Percentiles rank a stretch among this genome's conserved stretches.
Conservation (phyloP, 2,888 invertebrate genomes). For the Euzetes globulus region DNA sequence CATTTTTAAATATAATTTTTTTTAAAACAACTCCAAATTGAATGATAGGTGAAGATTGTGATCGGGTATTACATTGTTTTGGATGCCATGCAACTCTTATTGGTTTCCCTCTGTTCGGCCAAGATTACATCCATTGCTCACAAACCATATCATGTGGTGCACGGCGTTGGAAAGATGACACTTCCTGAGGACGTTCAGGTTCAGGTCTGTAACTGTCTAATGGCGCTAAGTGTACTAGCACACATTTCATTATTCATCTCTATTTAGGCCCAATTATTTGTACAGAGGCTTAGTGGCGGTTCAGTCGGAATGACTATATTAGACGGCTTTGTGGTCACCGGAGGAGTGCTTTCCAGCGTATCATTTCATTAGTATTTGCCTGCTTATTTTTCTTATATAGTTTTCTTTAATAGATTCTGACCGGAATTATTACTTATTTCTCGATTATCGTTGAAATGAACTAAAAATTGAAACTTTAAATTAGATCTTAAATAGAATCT, state of each 20-base stretch:
- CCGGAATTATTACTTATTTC: slow-evolving; percentile 7
- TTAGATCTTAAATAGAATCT: no score
- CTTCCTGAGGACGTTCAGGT: slow-evolving; percentile 27
- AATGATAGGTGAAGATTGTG: neutral
- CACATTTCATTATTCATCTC: neutral
- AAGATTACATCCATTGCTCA: slow-evolving; percentile 29
- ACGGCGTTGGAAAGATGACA: slow-evolving; percentile 28
- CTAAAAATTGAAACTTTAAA: neutral
- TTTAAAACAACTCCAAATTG: no score
- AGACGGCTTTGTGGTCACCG: slow-evolving; percentile 30
- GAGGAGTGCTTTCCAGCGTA: slow-evolving; percentile 35
- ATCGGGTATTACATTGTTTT: neutral
- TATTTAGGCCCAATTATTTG: slow-evolving; percentile 29
- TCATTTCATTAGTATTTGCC: neutral
- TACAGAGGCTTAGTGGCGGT: slow-evolving; percentile 25
- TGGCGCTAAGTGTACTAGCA: neutral
- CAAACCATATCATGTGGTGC: slow-evolving; percentile 35
- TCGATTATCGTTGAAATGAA: slow-evolving; percentile 7
- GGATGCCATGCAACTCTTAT: slow-evolving; percentile 28
- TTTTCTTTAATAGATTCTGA: slow-evolving; percentile 5
- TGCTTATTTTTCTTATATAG: no score
- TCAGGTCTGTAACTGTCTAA: slow-evolving; percentile 13
- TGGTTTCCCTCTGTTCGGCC: slow-evolving; percentile 28
- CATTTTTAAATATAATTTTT: no score
- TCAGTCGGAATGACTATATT: slow-evolving; percentile 27